Conservation (phyloP, 2,113 vertebrate genomes). For the Dicerorhinus sumatrensis region DNA sequence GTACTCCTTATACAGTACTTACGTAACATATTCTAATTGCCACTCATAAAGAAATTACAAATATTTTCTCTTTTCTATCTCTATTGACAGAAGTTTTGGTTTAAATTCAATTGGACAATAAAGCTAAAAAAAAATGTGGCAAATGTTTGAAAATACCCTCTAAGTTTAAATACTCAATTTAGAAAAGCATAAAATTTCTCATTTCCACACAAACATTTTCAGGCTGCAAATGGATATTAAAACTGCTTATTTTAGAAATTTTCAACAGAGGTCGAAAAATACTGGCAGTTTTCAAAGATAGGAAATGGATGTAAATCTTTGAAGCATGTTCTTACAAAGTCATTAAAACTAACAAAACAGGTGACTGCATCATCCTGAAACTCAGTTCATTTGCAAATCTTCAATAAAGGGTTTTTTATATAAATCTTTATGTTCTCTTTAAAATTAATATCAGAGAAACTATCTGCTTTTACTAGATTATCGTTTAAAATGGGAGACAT, state of each 20-base stretch:
- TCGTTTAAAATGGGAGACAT: slow-evolving; percentile 84
- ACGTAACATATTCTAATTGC: background rate
- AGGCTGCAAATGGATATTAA: slow-evolving; percentile 9
- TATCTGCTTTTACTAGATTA: slow-evolving; percentile 83
- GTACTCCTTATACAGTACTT: background rate
- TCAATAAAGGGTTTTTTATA: slow-evolving; percentile 66
- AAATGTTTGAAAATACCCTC: slow-evolving; percentile 41
- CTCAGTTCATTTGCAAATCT: slow-evolving; percentile 62
- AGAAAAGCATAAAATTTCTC: slow-evolving; percentile 36
- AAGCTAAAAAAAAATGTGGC: background rate
- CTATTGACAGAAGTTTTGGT: background rate
- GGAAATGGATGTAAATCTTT: slow-evolving; percentile 56
- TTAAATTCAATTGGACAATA: background rate
- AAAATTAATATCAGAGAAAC: slow-evolving; percentile 85
- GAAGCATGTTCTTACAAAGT: background rate
- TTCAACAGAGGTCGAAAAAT: slow-evolving; percentile 3
- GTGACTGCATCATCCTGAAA: background rate
- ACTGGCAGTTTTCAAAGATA: background rate
- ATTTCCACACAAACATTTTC: slow-evolving; percentile 38
- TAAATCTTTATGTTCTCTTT: slow-evolving; percentile 73
- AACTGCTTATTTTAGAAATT: slow-evolving; percentile 38
- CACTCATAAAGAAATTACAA: background rate
- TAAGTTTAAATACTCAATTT: slow-evolving; percentile 36
- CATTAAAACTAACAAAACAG: slow-evolving; percentile 65
- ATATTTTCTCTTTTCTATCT: background rate